Evolutionary conservation across 1,140 invertebrate species (phyloP).

Genomic region (Chironomus tepperi): DNA sequence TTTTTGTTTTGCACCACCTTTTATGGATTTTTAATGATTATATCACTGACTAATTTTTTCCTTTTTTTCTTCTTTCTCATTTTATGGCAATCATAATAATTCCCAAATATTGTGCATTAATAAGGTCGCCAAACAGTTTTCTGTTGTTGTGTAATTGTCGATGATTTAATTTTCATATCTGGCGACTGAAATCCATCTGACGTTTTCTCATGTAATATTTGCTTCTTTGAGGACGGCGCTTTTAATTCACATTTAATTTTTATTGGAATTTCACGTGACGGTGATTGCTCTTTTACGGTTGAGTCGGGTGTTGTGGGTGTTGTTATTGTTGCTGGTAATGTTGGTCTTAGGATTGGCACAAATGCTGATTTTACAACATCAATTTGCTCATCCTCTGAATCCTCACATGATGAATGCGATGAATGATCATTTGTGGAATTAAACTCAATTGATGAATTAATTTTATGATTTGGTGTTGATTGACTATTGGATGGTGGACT

Average conservation of each 20-base stretch:
- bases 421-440: conserved; percentile 53
- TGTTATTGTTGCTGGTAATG: conserved; percentile 37
- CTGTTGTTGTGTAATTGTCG: conserved; percentile 42
- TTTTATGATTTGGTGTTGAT: conserved; percentile 38
- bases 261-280: conserved; percentile 26
- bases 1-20: too few species aligned
- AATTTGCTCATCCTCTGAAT: conserved; percentile 54
- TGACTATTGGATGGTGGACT: conserved; percentile 39
- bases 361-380: conserved; percentile 70
- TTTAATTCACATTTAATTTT: conserved; percentile 49
- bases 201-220: conserved; percentile 36
- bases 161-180: conserved; percentile 51
- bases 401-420: conserved; percentile 46
- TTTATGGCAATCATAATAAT: not conserved
- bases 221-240: conserved; percentile 45
- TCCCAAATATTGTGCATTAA: conserved; percentile 38
- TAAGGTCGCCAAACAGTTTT: conserved; percentile 71
- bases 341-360: conserved; percentile 43
- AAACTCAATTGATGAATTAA: conserved; percentile 46
- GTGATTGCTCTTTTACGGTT: conserved; percentile 45
- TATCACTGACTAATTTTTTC: not conserved
- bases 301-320: conserved; percentile 48
- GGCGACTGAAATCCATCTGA: conserved; percentile 43
- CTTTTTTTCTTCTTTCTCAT: not conserved
- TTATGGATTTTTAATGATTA: too few species aligned